Conservation (phyloP, 2,113 vertebrate species). For the Desmodus rotundus region DNA sequence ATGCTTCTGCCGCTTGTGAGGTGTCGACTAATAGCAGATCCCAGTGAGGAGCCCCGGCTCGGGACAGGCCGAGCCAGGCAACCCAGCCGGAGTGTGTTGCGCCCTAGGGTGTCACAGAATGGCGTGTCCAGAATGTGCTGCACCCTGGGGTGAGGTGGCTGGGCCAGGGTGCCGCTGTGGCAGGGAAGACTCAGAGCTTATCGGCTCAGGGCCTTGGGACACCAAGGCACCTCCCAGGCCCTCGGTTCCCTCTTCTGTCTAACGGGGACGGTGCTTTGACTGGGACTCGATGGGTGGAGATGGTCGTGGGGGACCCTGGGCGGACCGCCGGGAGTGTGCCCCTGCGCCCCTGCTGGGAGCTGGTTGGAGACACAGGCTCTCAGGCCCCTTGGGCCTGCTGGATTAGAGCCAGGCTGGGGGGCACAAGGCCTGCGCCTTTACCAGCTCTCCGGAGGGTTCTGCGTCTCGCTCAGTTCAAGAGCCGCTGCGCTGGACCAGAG, state of each 20-base stretch:
- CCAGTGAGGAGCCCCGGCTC: fast-evolving
- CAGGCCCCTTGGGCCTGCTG: fast-evolving
- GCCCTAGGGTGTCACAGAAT: background rate
- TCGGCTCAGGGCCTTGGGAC: background rate
- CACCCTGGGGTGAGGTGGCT: background rate
- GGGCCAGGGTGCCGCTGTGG: fast-evolving
- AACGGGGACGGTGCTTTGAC: background rate
- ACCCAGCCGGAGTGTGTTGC: background rate
- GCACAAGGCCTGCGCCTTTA: background rate
- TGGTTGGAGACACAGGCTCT: background rate
- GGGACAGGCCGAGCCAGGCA: background rate
- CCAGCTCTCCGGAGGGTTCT: background rate
- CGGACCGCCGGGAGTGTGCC: fast-evolving
- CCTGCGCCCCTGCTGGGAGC: fast-evolving
- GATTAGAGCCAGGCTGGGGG: background rate
- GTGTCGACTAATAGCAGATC: background rate
- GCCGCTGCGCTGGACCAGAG: background rate
- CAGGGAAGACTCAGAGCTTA: background rate
- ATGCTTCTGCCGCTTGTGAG: fast-evolving
- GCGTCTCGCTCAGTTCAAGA: fast-evolving
- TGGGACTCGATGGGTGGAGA: background rate
- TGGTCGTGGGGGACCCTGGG: fast-evolving
- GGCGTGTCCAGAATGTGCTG: background rate
- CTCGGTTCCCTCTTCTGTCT: background rate
- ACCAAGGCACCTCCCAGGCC: background rate